Percentiles rank a stretch among this genome's conserved stretches.
Evolutionary conservation across 2,888 invertebrate species (phyloP).

Genomic region (Caenorhabditis sulstoni): DNA sequence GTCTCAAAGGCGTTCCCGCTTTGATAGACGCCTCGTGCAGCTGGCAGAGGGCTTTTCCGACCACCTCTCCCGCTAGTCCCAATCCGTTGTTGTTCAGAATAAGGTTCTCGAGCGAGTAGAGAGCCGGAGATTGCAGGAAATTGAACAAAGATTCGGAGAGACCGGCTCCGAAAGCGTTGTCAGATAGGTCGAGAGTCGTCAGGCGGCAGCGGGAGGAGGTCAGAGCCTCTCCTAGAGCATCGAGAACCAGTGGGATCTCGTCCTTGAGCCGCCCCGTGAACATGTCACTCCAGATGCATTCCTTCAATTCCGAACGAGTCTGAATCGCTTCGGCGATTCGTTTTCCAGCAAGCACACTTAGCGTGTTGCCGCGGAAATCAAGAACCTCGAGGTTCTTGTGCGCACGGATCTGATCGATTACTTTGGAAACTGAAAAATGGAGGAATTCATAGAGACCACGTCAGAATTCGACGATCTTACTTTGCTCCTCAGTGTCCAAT

Average conservation of each 20-base stretch:
- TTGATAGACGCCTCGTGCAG: constrained; percentile 21
- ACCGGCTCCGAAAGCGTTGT: constrained; percentile 98
- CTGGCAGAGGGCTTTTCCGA: constrained; percentile 16
- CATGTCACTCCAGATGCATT: constrained; percentile 95
- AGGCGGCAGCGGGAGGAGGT: constrained; percentile 88
- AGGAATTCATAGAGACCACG: neutral
- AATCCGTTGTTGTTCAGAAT: constrained; percentile 93
- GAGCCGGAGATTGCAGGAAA: constrained; percentile 30
- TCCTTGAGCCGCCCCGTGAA: constrained; percentile 95
- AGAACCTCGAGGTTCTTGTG: constrained; percentile 58
- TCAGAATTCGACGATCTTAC: constrained; percentile 21
- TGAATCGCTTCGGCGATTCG: constrained; percentile 66
- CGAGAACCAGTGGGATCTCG: constrained; percentile 94
- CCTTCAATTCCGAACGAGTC: constrained; percentile 76
- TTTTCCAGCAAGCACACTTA: constrained; percentile 71
- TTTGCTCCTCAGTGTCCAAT: constrained; percentile 29
- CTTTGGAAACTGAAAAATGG: constrained; percentile 58
- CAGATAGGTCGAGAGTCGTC: constrained; percentile 92
- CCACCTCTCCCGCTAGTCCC: constrained; percentile 83
- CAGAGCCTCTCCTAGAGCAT: constrained; percentile 88
- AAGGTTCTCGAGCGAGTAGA: constrained; percentile 40
- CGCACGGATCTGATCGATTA: constrained; percentile 61
- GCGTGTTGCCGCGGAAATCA: constrained; percentile 75
- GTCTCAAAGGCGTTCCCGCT: constrained; percentile 84
- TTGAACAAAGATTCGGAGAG: constrained; percentile 90